phyloP scores from a whole-genome alignment of 1,140 invertebrate species.

The Brachionus manjavacas region DNA sequence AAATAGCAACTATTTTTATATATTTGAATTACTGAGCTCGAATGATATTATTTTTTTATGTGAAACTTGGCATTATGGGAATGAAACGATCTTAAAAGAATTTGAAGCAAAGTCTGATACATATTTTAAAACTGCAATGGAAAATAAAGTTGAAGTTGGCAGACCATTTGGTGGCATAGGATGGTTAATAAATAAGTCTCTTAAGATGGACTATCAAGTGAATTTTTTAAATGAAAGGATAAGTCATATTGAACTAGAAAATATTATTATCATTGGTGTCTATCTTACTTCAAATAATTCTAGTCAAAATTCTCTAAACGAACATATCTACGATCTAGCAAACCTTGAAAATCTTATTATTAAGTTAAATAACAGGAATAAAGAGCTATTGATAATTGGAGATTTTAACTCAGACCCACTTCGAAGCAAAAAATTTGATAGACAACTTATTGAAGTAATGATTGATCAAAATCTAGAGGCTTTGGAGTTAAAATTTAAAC shows the following conservation, averaged over 20 bases:
- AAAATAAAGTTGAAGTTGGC: neutral
- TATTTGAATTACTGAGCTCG: neutral
- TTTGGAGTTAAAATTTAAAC: neutral
- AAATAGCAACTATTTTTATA: neutral
- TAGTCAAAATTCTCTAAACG: neutral
- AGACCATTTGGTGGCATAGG: neutral
- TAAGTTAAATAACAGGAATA: neutral
- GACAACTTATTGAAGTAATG: neutral
- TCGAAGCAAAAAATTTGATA: neutral
- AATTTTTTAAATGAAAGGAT: neutral
- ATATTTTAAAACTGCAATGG: neutral
- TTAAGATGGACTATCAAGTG: neutral
- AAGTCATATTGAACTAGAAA: neutral
- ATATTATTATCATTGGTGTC: neutral
- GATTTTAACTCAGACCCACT: neutral
- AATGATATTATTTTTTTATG: slow-evolving; percentile 18
- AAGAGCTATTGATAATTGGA: neutral
- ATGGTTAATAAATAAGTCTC: neutral
- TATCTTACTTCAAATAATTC: neutral
- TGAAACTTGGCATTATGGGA: too few relatives aligned
- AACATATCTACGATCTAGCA: neutral
- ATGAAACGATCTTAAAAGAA: neutral
- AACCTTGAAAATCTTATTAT: neutral
- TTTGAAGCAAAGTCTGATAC: neutral
- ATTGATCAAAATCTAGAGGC: neutral